Evolutionary conservation across 2,888 invertebrate genomes (phyloP).

Genomic region (Drosophila hawaiiensis): DNA sequence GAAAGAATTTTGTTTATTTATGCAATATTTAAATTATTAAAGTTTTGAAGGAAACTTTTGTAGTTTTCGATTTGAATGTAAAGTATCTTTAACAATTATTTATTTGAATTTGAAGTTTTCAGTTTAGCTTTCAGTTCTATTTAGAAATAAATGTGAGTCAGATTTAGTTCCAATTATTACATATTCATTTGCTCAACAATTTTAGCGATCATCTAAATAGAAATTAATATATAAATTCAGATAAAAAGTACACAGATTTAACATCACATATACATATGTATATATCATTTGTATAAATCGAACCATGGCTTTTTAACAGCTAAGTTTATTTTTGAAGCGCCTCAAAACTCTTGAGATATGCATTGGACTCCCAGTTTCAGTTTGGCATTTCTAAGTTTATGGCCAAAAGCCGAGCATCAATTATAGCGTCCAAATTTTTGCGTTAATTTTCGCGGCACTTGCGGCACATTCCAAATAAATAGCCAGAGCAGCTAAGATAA

Average conservation of each 20-base stretch:
- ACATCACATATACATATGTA: not conserved
- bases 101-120: not conserved
- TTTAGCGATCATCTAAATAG: not conserved
- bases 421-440: constrained; percentile 67
- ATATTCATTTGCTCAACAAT: not conserved
- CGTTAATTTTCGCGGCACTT: constrained; percentile 78
- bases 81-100: not conserved
- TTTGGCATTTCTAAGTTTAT: constrained; percentile 16
- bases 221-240: not conserved
- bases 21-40: too few species aligned
- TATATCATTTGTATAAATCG: not conserved
- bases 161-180: not conserved
- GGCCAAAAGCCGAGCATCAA: constrained; percentile 59
- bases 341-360: constrained; percentile 8
- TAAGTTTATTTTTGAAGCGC: not conserved
- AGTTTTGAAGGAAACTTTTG: not conserved
- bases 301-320: not conserved
- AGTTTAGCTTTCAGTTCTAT: not conserved
- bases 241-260: not conserved
- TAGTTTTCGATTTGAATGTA: not conserved
- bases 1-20: not conserved
- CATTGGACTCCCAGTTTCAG: constrained; percentile 11
- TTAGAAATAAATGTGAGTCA: not conserved
- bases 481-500: constrained; percentile 68
- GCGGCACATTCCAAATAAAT: constrained; percentile 76